These are phyloP conservation scores for Aporrectodea caliginosa DNA, from an alignment of 1,140 invertebrate species.

Conservation along the genomic window DNA sequence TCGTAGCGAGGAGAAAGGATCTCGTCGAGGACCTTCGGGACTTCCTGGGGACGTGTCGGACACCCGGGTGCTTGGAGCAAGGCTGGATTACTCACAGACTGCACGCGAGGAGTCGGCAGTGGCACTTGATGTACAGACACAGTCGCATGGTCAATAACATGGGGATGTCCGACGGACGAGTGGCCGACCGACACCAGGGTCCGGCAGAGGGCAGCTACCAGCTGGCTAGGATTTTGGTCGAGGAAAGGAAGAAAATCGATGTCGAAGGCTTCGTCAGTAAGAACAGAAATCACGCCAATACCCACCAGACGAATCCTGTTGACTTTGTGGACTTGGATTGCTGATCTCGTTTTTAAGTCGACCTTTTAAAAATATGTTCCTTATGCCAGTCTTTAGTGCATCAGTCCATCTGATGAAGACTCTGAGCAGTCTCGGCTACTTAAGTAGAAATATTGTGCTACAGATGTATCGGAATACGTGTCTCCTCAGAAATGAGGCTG, in stretches of 20 bases:
- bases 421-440: too few relatives aligned
- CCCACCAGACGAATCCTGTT: neutral
- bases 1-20: neutral
- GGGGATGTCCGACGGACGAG: neutral
- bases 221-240: neutral
- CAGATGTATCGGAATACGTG: too few relatives aligned
- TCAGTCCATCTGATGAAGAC: too few relatives aligned
- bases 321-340: neutral
- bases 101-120: slow-evolving; percentile 1
- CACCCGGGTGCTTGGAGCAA: neutral
- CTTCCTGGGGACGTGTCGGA: neutral
- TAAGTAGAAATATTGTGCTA: too few relatives aligned
- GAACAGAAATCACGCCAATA: neutral
- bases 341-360: too few relatives aligned
- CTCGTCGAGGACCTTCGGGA: neutral
- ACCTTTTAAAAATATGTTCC: too few relatives aligned
- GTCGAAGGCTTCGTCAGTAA: neutral
- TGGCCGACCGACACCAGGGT: neutral
- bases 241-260: neutral
- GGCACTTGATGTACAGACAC: slow-evolving; percentile 8
- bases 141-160: neutral
- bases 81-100: neutral
- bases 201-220: neutral
- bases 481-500: too few relatives aligned
- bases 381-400: too few relatives aligned